phyloP scores from a whole-genome alignment of 2,888 invertebrate genomes.

The Xylota segnis region DNA sequence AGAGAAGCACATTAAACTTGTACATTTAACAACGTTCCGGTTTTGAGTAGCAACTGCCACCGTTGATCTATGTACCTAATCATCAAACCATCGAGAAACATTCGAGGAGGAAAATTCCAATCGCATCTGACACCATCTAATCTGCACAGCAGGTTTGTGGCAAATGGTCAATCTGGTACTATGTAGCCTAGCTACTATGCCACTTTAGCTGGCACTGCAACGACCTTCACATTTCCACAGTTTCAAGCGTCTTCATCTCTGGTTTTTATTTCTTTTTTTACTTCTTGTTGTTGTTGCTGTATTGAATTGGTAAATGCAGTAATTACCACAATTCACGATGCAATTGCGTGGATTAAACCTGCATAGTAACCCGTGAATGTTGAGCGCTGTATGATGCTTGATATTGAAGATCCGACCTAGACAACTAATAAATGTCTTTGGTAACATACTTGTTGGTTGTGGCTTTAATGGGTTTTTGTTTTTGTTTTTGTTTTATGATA shows the following conservation, averaged over 20 bases:
- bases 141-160: conserved; percentile 52
- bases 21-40: not conserved
- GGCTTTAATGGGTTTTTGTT: not conserved
- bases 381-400: conserved; percentile 41
- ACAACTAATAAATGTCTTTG: conserved; percentile 68
- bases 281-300: conserved; percentile 9
- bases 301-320: conserved; percentile 45
- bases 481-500: conserved; percentile 4
- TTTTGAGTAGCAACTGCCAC: not conserved
- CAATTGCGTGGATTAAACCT: conserved; percentile 54
- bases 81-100: conserved; percentile 2
- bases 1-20: not conserved
- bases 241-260: conserved; percentile 64
- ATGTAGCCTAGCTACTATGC: conserved; percentile 7
- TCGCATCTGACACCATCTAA: conserved; percentile 21
- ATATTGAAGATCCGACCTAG: conserved; percentile 75
- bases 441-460: conserved; percentile 39
- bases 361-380: conserved; percentile 24
- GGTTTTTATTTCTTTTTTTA: not conserved
- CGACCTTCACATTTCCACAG: conserved; percentile 72
- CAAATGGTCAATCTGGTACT: conserved; percentile 62
- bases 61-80: not conserved
- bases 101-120: conserved; percentile 18
- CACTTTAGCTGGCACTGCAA: conserved; percentile 14
- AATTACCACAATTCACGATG: conserved; percentile 64